Evolutionary conservation across 2,888 invertebrate species (phyloP).

Genomic region (Dioctria linearis): DNA sequence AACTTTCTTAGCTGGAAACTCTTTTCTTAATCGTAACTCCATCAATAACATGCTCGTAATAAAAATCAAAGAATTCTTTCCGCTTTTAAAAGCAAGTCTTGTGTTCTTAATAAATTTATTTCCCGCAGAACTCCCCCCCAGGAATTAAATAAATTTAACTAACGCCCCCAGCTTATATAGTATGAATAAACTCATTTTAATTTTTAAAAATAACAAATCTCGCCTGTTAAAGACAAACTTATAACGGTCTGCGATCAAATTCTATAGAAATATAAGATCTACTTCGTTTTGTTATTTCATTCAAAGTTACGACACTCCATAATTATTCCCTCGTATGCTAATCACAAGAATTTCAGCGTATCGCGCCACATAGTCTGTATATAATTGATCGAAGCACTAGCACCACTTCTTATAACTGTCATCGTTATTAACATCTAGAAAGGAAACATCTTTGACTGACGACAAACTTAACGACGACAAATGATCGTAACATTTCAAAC

Average conservation of each 20-base stretch:
- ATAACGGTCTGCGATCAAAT: slow-evolving; percentile 23
- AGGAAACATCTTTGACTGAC: slow-evolving; percentile 40
- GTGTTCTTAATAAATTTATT: too few relatives aligned
- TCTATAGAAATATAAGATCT: slow-evolving; percentile 11
- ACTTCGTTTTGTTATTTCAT: slow-evolving; percentile 5
- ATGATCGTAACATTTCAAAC: slow-evolving; percentile 40
- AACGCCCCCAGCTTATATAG: too few relatives aligned
- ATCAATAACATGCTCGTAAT: too few relatives aligned
- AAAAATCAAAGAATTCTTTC: too few relatives aligned
- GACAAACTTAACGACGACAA: slow-evolving; percentile 40
- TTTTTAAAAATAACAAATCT: background rate
- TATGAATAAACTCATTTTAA: too few relatives aligned
- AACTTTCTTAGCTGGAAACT: too few relatives aligned
- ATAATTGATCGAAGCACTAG: slow-evolving; percentile 31
- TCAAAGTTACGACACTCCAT: slow-evolving; percentile 36
- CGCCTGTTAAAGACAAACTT: slow-evolving; percentile 19
- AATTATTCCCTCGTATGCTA: slow-evolving; percentile 39
- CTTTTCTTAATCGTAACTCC: too few relatives aligned
- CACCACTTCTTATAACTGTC: slow-evolving; percentile 39
- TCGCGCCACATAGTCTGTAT: too few relatives aligned
- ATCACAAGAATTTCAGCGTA: slow-evolving; percentile 1
- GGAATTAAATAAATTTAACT: too few relatives aligned
- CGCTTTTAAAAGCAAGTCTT: too few relatives aligned
- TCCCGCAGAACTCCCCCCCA: too few relatives aligned
- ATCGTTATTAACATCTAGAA: slow-evolving; percentile 37